These are phyloP conservation scores for Montifringilla adamsi DNA, from an alignment of 2,113 vertebrate species.

Conservation along the genomic window DNA sequence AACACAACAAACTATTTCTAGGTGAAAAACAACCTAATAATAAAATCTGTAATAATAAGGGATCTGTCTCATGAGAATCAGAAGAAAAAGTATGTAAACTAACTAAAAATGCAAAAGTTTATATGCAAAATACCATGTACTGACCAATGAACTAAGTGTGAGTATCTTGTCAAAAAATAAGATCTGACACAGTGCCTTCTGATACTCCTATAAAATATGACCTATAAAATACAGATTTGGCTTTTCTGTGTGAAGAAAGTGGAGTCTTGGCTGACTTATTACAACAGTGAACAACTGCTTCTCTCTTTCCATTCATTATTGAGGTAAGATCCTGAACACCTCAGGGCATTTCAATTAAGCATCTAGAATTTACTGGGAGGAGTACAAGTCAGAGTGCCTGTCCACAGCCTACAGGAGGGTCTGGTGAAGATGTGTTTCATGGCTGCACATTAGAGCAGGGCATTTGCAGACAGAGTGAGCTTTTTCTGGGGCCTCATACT, in stretches of 20 bases:
- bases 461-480: not conserved
- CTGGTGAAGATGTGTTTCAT: not conserved
- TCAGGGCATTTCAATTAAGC: not conserved
- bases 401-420: not conserved
- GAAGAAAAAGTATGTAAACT: not conserved
- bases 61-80: not conserved
- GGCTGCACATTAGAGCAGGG: not conserved
- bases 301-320: not conserved
- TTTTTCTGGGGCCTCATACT: not conserved
- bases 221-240: not conserved
- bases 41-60: not conserved
- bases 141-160: not conserved
- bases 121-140: not conserved
- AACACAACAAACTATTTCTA: not conserved
- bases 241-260: not conserved
- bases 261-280: not conserved
- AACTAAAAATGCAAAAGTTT: not conserved
- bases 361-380: not conserved
- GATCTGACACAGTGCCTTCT: not conserved
- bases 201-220: not conserved
- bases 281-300: not conserved
- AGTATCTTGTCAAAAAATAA: not conserved
- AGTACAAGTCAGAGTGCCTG: not conserved
- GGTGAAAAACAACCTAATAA: not conserved
- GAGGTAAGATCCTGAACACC: not conserved